phyloP scores from a whole-genome alignment of 2,113 vertebrate species.

The Myanophis thanlyinensis region DNA sequence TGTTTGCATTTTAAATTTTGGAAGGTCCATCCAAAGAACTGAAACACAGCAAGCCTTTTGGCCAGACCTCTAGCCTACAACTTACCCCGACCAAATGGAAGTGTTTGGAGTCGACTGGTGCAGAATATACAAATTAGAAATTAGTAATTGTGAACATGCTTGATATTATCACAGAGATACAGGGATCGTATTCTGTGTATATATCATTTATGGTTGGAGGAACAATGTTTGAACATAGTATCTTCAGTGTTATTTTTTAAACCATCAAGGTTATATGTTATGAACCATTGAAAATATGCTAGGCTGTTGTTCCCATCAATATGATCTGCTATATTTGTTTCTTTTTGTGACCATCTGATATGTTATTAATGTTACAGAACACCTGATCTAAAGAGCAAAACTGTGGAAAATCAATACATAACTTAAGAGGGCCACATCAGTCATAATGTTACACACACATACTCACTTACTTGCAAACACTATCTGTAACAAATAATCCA shows the following conservation, averaged over 20 bases:
- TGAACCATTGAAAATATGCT: constrained; percentile 11
- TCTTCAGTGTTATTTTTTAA: constrained; percentile 26
- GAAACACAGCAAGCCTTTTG: constrained; percentile 42
- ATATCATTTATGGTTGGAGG: constrained; percentile 38
- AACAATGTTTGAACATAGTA: not conserved
- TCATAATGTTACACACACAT: constrained; percentile 27
- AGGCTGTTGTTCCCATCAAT: constrained; percentile 25
- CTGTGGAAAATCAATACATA: constrained; percentile 30
- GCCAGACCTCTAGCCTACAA: constrained; percentile 21
- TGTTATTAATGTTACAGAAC: constrained; percentile 27
- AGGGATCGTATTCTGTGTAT: constrained; percentile 19
- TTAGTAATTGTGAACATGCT: constrained; percentile 28
- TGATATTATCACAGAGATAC: not conserved
- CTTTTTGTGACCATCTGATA: constrained; percentile 36
- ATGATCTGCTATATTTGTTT: constrained; percentile 22
- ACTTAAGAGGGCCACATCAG: constrained; percentile 25
- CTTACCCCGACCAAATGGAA: constrained; percentile 40
- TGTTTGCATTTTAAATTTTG: constrained; percentile 49
- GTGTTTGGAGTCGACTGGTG: constrained; percentile 24
- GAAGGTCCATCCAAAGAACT: constrained; percentile 16
- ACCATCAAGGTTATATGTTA: not conserved
- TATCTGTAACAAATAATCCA: constrained; percentile 43
- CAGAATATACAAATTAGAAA: constrained; percentile 46
- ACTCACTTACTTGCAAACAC: constrained; percentile 21
- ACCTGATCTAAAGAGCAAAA: constrained; percentile 20